These are phyloP conservation scores for Bombus sylvicola DNA, from an alignment of 1,140 invertebrate species.

Conservation along the genomic window DNA sequence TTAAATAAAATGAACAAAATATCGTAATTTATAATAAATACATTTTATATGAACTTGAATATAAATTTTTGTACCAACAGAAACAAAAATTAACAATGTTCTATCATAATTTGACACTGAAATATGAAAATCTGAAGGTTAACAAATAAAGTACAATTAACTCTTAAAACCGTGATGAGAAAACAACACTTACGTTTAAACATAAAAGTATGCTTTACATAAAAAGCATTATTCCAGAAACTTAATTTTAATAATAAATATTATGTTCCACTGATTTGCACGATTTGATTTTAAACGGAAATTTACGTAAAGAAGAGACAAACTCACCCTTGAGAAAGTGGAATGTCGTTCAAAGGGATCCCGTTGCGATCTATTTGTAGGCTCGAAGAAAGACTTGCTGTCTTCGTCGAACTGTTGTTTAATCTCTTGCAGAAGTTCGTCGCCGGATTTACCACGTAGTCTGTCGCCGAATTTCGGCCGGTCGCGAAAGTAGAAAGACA, in stretches of 20 bases:
- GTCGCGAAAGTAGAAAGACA: slow-evolving; percentile 81
- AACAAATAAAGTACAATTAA: too few species aligned
- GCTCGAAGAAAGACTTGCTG: slow-evolving; percentile 78
- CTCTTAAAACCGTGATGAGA: too few species aligned
- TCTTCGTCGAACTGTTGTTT: slow-evolving; percentile 80
- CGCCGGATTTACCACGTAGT: slow-evolving; percentile 77
- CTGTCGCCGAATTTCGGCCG: slow-evolving; percentile 79
- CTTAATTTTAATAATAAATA: not conserved
- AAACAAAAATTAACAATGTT: too few species aligned
- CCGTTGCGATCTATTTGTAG: slow-evolving; percentile 47
- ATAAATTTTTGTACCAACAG: too few species aligned
- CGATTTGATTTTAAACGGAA: not conserved
- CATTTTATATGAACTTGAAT: too few species aligned
- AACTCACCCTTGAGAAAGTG: slow-evolving; percentile 76
- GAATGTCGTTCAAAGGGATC: slow-evolving; percentile 76
- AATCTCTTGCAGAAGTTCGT: slow-evolving; percentile 80
- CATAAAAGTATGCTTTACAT: not conserved
- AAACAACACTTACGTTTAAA: not conserved
- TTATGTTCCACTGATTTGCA: not conserved
- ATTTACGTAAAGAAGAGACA: not conserved
- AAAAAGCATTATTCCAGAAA: not conserved
- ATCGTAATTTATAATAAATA: too few species aligned
- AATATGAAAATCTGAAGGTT: too few species aligned
- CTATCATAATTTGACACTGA: too few species aligned
- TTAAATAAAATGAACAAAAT: too few species aligned